Percentiles rank a stretch among this genome's conserved stretches.
These are phyloP conservation scores for Synergus japonicus DNA, from an alignment of 2,888 invertebrate species.

Conservation along the genomic window DNA sequence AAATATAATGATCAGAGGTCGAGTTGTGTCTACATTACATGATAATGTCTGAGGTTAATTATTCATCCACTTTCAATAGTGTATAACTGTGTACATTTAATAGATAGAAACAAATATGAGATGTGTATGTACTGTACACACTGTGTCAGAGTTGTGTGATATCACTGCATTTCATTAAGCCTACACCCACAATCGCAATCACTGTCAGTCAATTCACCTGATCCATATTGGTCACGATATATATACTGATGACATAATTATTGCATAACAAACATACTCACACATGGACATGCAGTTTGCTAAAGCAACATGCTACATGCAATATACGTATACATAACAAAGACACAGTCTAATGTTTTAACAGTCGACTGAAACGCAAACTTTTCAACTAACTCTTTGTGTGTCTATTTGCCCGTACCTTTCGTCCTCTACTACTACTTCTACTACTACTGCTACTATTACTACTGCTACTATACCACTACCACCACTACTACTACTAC, in stretches of 20 bases:
- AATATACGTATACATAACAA: constrained; percentile 44
- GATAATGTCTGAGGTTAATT: constrained; percentile 22
- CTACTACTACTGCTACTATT: constrained; percentile 57
- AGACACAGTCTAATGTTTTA: constrained; percentile 47
- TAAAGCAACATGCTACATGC: constrained; percentile 2
- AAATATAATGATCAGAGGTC: constrained; percentile 11
- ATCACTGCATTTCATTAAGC: constrained; percentile 42
- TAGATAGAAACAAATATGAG: constrained; percentile 37
- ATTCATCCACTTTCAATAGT: constrained; percentile 12
- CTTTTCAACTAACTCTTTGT: constrained; percentile 64
- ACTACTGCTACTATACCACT: constrained; percentile 61
- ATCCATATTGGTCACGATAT: constrained; percentile 10
- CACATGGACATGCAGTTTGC: constrained; percentile 37
- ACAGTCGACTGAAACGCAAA: constrained; percentile 50
- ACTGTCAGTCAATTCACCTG: constrained; percentile 15
- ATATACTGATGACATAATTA: constrained; percentile 14
- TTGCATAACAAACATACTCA: constrained; percentile 16
- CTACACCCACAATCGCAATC: constrained; percentile 18
- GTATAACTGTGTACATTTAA: constrained; percentile 26
- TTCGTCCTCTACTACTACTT: constrained; percentile 71
- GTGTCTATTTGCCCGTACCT: constrained; percentile 75
- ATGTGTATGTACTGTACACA: constrained; percentile 25
- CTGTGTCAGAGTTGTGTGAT: constrained; percentile 2
- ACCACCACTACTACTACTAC: constrained; percentile 61
- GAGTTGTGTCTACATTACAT: constrained; percentile 24